Conservation (phyloP, 2,888 invertebrate genomes). For the Parapristionchus giblindavisi region DNA sequence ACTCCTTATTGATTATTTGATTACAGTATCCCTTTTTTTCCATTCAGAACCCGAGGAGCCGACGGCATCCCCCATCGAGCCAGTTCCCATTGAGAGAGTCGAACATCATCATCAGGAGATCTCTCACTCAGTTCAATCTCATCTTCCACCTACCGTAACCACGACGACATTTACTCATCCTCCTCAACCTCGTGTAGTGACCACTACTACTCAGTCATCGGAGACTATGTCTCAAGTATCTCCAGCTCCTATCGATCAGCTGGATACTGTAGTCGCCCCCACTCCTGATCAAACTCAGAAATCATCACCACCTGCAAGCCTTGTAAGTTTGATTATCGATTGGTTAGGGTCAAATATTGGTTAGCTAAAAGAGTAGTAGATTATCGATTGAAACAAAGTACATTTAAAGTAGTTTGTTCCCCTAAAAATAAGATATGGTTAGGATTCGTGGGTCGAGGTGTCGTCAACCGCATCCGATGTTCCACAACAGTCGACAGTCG, state of each 20-base stretch:
- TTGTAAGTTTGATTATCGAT: neutral
- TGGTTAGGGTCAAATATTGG: neutral
- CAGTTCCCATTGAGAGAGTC: neutral
- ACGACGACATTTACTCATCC: neutral
- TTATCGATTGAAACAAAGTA: neutral
- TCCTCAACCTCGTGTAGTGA: neutral
- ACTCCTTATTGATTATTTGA: neutral
- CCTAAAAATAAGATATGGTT: neutral
- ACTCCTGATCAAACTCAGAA: constrained; percentile 21
- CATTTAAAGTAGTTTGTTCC: neutral
- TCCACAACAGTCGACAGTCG: neutral
- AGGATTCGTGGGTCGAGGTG: constrained; percentile 36
- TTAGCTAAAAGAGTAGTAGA: neutral
- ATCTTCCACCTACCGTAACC: neutral
- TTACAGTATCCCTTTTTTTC: neutral
- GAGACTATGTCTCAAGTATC: neutral
- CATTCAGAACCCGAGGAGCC: constrained; percentile 12
- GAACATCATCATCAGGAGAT: too few species aligned
- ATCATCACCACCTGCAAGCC: constrained; percentile 9
- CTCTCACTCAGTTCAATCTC: too few species aligned
- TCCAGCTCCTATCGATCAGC: constrained; percentile 11
- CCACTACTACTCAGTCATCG: too few species aligned
- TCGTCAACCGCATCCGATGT: constrained; percentile 23
- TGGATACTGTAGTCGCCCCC: too few species aligned
- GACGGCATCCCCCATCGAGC: neutral